Evolutionary conservation across 37 sponge, comb jelly and placozoan genomes (phyloP).

Genomic region (Aplysina aerophoba): DNA sequence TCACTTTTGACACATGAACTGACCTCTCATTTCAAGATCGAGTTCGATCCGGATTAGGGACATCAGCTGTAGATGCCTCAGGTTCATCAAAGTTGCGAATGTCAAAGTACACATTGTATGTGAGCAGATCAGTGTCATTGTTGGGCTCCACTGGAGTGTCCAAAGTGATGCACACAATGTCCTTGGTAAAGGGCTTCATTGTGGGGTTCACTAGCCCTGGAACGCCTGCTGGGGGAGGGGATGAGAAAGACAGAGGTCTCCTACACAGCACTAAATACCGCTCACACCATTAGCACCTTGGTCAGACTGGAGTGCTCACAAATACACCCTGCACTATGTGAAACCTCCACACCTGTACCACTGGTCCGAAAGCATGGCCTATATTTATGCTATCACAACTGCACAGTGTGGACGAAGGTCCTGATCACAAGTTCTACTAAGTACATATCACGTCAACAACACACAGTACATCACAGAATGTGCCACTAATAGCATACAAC

Average conservation of each 20-base stretch:
- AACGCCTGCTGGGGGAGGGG: not conserved
- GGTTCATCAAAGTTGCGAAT: not conserved
- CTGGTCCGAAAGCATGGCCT: no score
- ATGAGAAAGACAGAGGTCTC: no score
- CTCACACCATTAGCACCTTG: no score
- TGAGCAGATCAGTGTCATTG: conserved; percentile 19
- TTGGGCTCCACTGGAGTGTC: conserved; percentile 24
- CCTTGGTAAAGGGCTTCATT: conserved; percentile 10
- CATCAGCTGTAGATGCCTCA: no score
- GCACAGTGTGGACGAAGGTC: no score
- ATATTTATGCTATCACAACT: no score
- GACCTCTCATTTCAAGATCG: not conserved
- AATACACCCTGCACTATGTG: no score
- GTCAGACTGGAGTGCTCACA: not conserved
- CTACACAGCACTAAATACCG: not conserved
- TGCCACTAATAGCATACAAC: no score
- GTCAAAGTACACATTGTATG: not conserved
- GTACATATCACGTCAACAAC: no score
- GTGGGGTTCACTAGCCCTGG: not conserved
- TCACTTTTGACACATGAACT: not conserved
- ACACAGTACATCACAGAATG: no score
- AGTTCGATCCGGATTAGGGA: not conserved
- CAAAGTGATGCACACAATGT: conserved; percentile 16
- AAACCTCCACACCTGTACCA: no score
- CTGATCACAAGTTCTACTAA: no score